These are phyloP conservation scores for Trinectes maculatus DNA, from an alignment of 2,113 vertebrate species.

Conservation along the genomic window DNA sequence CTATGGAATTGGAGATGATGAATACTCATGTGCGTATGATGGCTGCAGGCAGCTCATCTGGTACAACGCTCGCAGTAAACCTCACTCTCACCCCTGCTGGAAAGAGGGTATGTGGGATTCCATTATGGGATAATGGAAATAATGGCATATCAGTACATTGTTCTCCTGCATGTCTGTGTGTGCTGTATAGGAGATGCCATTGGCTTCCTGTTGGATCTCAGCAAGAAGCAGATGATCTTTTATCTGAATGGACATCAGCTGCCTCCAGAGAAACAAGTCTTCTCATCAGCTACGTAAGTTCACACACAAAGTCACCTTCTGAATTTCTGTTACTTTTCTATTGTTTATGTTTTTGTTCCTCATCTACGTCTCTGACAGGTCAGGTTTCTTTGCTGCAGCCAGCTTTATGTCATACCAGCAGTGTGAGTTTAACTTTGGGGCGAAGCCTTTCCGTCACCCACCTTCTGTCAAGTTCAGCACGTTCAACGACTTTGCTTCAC, in stretches of 20 bases:
- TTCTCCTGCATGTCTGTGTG: not conserved
- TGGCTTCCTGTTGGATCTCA: constrained; percentile 96
- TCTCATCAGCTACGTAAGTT: constrained; percentile 96
- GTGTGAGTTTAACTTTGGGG: constrained; percentile 98
- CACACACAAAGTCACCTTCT: not conserved
- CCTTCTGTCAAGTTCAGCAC: constrained; percentile 96
- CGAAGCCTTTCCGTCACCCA: constrained; percentile 95
- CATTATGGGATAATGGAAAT: constrained; percentile 4
- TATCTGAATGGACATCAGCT: constrained; percentile 97
- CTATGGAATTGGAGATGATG: constrained; percentile 97
- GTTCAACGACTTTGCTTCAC: constrained; percentile 96
- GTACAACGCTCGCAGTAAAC: constrained; percentile 99
- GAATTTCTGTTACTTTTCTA: not conserved
- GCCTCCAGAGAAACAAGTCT: constrained; percentile 97
- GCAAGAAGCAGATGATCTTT: constrained; percentile 99
- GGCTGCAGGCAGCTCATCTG: constrained; percentile 99
- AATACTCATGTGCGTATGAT: constrained; percentile 97
- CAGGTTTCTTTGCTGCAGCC: constrained; percentile 97
- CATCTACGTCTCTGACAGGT: constrained; percentile 76
- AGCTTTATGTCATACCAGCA: constrained; percentile 99
- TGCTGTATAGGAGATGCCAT: constrained; percentile 90
- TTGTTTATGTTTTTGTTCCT: not conserved
- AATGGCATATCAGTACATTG: not conserved
- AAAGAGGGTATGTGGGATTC: constrained; percentile 98
- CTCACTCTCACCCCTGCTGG: constrained; percentile 96